Evolutionary conservation across 2,888 invertebrate species (phyloP), one percentile per base, ranked within the genome.

Genomic region (Nasonovia ribisnigri): DNA sequence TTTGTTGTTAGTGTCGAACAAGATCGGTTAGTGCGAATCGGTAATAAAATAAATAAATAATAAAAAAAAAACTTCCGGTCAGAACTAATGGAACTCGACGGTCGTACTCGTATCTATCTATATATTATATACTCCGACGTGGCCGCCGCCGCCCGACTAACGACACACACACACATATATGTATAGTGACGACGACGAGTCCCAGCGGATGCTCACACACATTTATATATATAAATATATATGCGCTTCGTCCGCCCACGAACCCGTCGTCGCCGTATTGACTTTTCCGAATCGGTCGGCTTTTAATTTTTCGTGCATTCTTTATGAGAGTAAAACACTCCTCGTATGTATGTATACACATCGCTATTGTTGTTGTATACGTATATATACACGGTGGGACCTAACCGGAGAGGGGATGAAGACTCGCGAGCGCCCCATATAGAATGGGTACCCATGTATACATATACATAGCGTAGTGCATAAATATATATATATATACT

Each of bases 201-300:
- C 77, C 77, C 77, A 36, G 36, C 36, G 20, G 77, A 67, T 77
- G 77, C 20, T 77, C n/a, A n/a, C n/a, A n/a, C n/a, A n/a, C n/a
- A n/a, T n/a, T n/a, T n/a, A n/a, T n/a, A n/a, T n/a, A n/a, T n/a
- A n/a, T n/a, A n/a, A n/a, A 36, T 42, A 67, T 67, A 67, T n/a
- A 77, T 77, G 36, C 36, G 20, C 36, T 1, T 46, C 67, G n/a
- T n/a, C 67, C 20, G 5, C 77, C 36, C 8, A 5, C 8, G 36
- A 77, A 77, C 77, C 36, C 36, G 36, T 77, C 36, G 36, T 77
- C 36, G 3, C 77, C 24, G 54, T 88, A 84, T 84, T 84, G 91
- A 84, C 91, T 91, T 91, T 91, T 84, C 42, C 91, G 84, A 46
- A 91, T 91, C 42, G 84, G 54, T 91, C 43, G 54, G 29, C 24